Evolutionary conservation across 2,797 vertebrate species (phyloP), one percentile per base, ranked within the genome.

Genomic region (Rhinatrema bivittatum): DNA sequence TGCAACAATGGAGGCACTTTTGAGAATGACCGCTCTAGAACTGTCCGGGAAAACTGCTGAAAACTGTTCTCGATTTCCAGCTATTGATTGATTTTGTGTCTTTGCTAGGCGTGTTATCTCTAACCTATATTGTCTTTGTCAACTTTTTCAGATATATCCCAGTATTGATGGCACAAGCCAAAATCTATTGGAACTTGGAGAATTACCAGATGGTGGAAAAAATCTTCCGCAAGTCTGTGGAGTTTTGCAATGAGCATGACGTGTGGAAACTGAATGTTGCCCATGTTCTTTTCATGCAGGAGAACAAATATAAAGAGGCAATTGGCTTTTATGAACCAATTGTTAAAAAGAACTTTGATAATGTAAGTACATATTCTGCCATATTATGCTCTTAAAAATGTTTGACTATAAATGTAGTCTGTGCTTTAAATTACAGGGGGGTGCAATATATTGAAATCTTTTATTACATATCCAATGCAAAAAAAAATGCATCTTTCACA

Each of bases 261-360:
- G 90, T 90, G 6, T 97, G 93, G 94, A 95, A 90, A 65, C 80
- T 98, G 48, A 98, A 97, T 4, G 90, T 94, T 48, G 94, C 94
- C 17, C 94, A 98, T 3, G 91, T 96, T 34, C 87, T 97, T 32
- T 98, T 97, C 80, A 94, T 98, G 94, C 94, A 98, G 57, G 87
- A 88, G 64, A 91, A 84, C 78, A 97, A 94, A 28, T 94, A 97
- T 78, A 97, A 92, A 67, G 91, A 97, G 60, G 93, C 94, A 44
- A 91, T 94, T 24, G 74, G 85, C 25, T 94, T 97, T 72, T 98
- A 98, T 15, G 93, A 98, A 53, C 93, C 94, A 20, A 92, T 96
- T 29, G 94, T 98, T 30, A 97, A 93, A 79, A 97, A 93, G 54
- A 90, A 97, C 74, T 95, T 92, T 6, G 81, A 91, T 12, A 83